Conservation (phyloP, 2,113 vertebrate genomes). For the Azemiops feae region DNA sequence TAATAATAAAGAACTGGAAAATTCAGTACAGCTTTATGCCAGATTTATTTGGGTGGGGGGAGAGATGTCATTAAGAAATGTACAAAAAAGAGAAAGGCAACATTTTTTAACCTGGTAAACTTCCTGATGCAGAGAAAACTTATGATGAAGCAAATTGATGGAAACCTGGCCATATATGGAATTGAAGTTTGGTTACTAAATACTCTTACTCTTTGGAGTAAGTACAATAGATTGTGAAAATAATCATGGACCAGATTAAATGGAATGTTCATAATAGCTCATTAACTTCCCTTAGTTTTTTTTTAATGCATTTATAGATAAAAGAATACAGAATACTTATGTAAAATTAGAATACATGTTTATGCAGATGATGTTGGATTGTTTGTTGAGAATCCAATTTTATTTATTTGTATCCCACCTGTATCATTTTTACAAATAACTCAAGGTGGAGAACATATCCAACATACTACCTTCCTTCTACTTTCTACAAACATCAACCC, state of each 20-base stretch:
- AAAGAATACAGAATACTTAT: background rate
- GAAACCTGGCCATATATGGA: background rate
- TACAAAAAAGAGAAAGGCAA: background rate
- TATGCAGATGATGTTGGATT: background rate
- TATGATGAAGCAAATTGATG: background rate
- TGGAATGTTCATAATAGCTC: background rate
- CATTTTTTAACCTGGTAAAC: background rate
- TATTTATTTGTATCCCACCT: background rate
- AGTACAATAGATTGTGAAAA: background rate
- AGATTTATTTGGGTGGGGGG: background rate
- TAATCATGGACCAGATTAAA: background rate
- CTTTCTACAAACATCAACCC: background rate
- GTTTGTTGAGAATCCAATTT: background rate
- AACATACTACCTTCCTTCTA: background rate
- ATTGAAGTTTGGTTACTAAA: background rate
- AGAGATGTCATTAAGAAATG: background rate
- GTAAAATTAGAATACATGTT: background rate
- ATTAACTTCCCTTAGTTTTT: background rate
- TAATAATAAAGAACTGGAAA: background rate
- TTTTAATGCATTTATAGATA: background rate
- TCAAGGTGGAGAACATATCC: background rate
- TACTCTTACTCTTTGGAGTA: background rate
- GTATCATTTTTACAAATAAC: background rate
- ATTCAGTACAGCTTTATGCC: background rate
- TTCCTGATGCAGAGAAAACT: background rate